These are phyloP conservation scores for Apamea crenata DNA, from an alignment of 2,888 invertebrate species.

Conservation along the genomic window DNA sequence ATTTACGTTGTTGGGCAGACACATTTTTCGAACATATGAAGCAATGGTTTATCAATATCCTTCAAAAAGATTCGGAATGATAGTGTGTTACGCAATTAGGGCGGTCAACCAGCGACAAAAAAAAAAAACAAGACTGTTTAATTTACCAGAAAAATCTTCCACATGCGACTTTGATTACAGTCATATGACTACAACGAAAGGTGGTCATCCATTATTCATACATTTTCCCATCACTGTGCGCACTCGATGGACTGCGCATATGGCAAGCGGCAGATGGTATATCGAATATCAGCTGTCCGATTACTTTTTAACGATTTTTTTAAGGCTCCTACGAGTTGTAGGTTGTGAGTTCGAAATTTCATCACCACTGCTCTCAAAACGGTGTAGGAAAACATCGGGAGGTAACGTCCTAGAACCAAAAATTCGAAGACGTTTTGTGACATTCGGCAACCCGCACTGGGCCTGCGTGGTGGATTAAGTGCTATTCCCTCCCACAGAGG, in stretches of 20 bases:
- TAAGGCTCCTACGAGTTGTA: neutral
- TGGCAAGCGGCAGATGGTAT: constrained; percentile 22
- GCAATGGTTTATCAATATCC: too few relatives aligned
- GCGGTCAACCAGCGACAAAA: neutral
- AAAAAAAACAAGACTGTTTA: neutral
- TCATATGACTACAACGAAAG: neutral
- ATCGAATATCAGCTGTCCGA: constrained; percentile 25
- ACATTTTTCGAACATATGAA: too few relatives aligned
- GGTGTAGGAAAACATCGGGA: neutral
- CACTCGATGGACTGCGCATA: constrained; percentile 18
- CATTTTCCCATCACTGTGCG: neutral
- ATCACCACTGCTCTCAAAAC: too few relatives aligned
- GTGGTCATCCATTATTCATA: neutral
- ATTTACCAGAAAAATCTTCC: neutral
- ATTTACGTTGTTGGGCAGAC: too few relatives aligned
- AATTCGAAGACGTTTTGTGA: neutral
- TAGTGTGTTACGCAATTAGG: too few relatives aligned
- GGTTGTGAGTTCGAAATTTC: neutral
- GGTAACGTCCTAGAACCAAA: neutral
- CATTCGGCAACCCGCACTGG: neutral
- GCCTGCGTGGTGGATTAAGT: neutral
- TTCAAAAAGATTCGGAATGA: too few relatives aligned
- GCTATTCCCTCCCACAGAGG: neutral
- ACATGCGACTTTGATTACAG: neutral
- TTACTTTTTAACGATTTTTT: constrained; percentile 15